Base-by-base conservation (phyloP, 2,888 invertebrate species). In the Macrophya annulata region DNA sequence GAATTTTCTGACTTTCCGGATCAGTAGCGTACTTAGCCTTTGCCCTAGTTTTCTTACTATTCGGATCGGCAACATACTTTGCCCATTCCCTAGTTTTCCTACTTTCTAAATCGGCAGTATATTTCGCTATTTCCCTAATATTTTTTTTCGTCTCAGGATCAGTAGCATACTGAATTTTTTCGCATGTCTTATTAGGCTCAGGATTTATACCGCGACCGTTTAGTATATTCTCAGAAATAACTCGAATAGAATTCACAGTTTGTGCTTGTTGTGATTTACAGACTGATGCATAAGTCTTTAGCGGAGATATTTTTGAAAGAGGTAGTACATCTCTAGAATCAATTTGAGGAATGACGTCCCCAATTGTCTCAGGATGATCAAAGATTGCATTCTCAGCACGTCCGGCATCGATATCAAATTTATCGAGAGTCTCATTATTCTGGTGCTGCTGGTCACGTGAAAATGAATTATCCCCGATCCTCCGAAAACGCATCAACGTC, bases 251-350 rank as follows among this genome's bases (percentile, higher is more conserved):
- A 21, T 59, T 21, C 45, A 43, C 43, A 74, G 6, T 31, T 37
- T 37, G 25, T 1, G 10, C 21, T 10, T 8, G 4, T 37, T 15
- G 31, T 74, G 74, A 12, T 74, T 17, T 37, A 9, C 74, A 74
- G 15, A 74, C 74, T 43, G 74, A 74, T 25, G 74, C 74, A 25
- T 74, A 74, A 10, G 74, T 74, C 25, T 45, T 74, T 5, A 40
- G 8, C 12, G 10, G 31, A n/a, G 37, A 21, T 72, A 72, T 43
- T 43, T 2, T 48, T 15, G 40, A 65, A 15, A 1, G 59, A 59
- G 59, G 21, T 59, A 3, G 8, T 0, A 59, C 8, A 59, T 25
- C 37, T 17, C 25, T n/a, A n/a, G n/a, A n/a, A n/a, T n/a, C n/a
- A n/a, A n/a, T n/a, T n/a, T n/a, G n/a, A n/a, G n/a, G n/a, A n/a